Percentiles rank a stretch among this genome's conserved stretches.
These are phyloP conservation scores for Erpobdella octoculata DNA, from an alignment of 2,888 invertebrate species.

Conservation along the genomic window DNA sequence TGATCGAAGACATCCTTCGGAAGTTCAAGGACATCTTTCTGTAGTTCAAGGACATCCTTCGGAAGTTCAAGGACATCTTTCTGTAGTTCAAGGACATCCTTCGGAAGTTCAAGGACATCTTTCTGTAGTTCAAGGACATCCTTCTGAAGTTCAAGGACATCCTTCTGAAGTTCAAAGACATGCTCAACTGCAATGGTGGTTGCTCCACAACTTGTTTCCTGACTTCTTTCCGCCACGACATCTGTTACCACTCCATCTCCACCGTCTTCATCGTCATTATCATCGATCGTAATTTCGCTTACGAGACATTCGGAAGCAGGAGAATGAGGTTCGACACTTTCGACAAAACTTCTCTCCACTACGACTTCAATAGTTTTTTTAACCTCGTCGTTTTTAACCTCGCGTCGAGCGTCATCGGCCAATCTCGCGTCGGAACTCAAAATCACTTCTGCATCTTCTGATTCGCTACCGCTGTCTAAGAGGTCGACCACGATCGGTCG, in stretches of 20 bases:
- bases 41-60: too few species aligned
- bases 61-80: too few species aligned
- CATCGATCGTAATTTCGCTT: constrained; percentile 6
- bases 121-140: too few species aligned
- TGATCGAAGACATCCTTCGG: too few species aligned
- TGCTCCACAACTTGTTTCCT: neutral
- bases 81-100: too few species aligned
- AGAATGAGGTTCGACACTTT: too few species aligned
- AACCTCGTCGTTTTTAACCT: too few species aligned
- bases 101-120: too few species aligned
- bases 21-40: too few species aligned
- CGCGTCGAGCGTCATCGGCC: neutral
- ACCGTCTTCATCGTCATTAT: neutral
- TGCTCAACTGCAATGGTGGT: neutral
- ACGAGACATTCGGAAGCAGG: neutral
- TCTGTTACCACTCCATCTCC: neutral
- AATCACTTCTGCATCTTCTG: neutral
- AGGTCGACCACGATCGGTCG: constrained; percentile 9
- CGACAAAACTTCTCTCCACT: too few species aligned
- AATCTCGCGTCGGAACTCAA: neutral
- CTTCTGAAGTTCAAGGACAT: too few species aligned
- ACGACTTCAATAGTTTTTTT: too few species aligned
- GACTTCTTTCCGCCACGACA: neutral
- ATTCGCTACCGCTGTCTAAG: constrained; percentile 16
- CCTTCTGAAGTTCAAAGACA: neutral